phyloP scores from a whole-genome alignment of 2,888 invertebrate genomes.

The Agrilus mali region DNA sequence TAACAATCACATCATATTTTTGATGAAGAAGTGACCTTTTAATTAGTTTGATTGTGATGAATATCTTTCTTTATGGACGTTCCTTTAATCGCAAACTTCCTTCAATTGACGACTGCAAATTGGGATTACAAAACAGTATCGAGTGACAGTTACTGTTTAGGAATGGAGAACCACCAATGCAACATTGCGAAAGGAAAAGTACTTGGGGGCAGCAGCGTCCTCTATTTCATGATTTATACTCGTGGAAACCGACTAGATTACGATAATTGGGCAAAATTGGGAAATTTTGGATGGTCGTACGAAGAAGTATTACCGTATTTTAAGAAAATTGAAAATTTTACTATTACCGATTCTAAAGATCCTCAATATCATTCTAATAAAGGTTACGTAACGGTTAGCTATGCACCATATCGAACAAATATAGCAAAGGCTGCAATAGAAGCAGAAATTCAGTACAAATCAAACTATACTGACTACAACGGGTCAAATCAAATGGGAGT shows the following conservation, averaged over 20 bases:
- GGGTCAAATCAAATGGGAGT: slow-evolving; percentile 48
- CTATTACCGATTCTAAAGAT: slow-evolving; percentile 17
- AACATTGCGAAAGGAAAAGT: slow-evolving; percentile 54
- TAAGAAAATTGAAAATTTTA: slow-evolving; percentile 36
- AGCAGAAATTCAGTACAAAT: slow-evolving; percentile 50
- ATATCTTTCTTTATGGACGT: slow-evolving; percentile 46
- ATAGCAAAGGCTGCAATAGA: slow-evolving; percentile 43
- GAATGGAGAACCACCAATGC: slow-evolving; percentile 61
- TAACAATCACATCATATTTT: too few relatives aligned
- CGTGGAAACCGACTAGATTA: slow-evolving; percentile 78
- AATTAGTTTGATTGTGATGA: slow-evolving; percentile 47
- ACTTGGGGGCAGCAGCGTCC: slow-evolving; percentile 74
- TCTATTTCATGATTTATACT: slow-evolving; percentile 86
- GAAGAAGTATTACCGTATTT: slow-evolving; percentile 35
- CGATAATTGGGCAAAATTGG: slow-evolving; percentile 73
- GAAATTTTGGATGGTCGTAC: slow-evolving; percentile 54
- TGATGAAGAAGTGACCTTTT: slow-evolving; percentile 41
- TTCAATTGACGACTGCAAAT: slow-evolving; percentile 60
- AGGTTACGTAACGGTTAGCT: slow-evolving; percentile 31
- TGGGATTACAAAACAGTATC: slow-evolving; percentile 76
- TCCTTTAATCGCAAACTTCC: slow-evolving; percentile 57
- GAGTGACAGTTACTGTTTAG: slow-evolving; percentile 57
- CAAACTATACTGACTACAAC: slow-evolving; percentile 52
- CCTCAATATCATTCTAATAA: slow-evolving; percentile 30
- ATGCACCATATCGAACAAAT: slow-evolving; percentile 32